Base-by-base conservation (phyloP, 2,888 invertebrate species). In the Neoaliturus tenellus region DNA sequence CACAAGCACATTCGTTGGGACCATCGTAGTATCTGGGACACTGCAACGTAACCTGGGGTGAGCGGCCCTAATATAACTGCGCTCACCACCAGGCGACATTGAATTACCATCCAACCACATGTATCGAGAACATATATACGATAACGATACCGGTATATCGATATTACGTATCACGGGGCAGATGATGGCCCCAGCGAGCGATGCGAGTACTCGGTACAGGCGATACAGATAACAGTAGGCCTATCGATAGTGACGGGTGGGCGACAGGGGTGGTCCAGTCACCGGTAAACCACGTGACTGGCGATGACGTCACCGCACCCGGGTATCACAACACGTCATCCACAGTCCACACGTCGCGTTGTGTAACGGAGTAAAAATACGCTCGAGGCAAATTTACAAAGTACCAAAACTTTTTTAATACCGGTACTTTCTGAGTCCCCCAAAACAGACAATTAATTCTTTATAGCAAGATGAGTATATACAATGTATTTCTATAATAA, bases 181-280 rank as follows among this genome's bases (percentile, higher is more conserved):
- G 5, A 2, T 6, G 51, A 55, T 2, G 8, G 12, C 28, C 5
- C 17, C 23, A 14, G 25, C 14, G n/a, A 3, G 10, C 28, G 62
- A 62, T 62, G 28, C 55, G 55, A 28, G 28, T n/a, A n/a, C n/a
- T n/a, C n/a, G n/a, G n/a, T n/a, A n/a, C n/a, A n/a, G 17, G 31
- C 62, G 62, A 51, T 71, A 44, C 31, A 51, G 81, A 35, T 35
- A 20, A 20, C 0, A 4, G 4, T 44, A 17, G 8, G 12, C 4
- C 5, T 17, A 48, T 28, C 62, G 62, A 62, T 12, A 31, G 1
- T n/a, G 39, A 8, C 12, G 5, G 20, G 51, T 75, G 31, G 39
- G 75, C 20, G 28, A 69, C 39, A 10, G 83, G 69, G 23, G 67
- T 23, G 48, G 81, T 80, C 41, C 71, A 84, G 85, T 83, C 81